Percentiles rank a stretch among this genome's conserved stretches.
phyloP scores from a whole-genome alignment of 2,888 invertebrate species.

The Lepidochitona cinerea region DNA sequence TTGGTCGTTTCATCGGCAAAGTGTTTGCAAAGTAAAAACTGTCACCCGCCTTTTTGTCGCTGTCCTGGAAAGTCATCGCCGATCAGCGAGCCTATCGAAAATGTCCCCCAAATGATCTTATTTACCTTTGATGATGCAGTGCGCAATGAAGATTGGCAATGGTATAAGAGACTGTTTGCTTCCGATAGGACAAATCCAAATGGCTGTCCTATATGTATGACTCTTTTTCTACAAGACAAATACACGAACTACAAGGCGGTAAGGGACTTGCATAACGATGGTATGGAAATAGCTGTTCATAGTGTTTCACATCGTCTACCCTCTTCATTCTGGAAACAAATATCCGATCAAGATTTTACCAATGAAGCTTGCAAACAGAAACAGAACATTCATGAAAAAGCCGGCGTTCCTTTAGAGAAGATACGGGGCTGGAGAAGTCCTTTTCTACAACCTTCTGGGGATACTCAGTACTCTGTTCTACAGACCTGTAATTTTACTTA shows the following conservation, averaged over 20 bases:
- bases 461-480: constrained; percentile 6
- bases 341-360: constrained; percentile 84
- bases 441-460: constrained; percentile 12
- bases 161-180: constrained; percentile 42
- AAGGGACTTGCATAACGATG: constrained; percentile 92
- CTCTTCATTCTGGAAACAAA: constrained; percentile 14
- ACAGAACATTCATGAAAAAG: constrained; percentile 35
- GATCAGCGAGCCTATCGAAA: constrained; percentile 21
- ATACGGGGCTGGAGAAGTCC: constrained; percentile 15
- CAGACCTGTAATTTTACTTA: constrained; percentile 9
- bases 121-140: constrained; percentile 58
- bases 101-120: constrained; percentile 52
- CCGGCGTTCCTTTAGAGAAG: neutral
- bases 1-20: too few relatives aligned
- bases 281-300: constrained; percentile 98
- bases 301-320: constrained; percentile 77
- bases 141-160: constrained; percentile 34
- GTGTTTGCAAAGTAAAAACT: neutral
- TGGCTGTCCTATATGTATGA: constrained; percentile 83
- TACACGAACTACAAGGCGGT: constrained; percentile 99
- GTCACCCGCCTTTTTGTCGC: neutral
- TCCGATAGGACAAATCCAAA: constrained; percentile 75
- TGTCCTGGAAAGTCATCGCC: constrained; percentile 23
- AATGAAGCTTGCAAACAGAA: constrained; percentile 86
- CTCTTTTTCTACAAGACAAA: constrained; percentile 98